Percentiles rank a stretch among this genome's conserved stretches.
Evolutionary conservation across 2,888 invertebrate species (phyloP).

Genomic region (Conops quadrifasciatus): DNA sequence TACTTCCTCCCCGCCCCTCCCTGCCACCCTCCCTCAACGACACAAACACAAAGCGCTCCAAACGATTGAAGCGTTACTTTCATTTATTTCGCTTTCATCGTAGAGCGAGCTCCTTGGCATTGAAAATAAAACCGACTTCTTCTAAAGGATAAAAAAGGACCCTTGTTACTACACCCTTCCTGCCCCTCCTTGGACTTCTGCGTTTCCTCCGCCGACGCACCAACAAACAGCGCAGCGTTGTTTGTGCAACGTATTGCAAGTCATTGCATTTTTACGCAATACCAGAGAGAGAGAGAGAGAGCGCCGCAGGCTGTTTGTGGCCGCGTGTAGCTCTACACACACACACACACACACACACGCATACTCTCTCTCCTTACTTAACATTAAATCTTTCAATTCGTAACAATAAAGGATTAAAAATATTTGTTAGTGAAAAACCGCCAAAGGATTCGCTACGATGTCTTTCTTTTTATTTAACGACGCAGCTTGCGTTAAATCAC

Average conservation of each 20-base stretch:
- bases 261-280: constrained; percentile 6
- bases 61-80: no score
- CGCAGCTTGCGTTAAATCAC: constrained; percentile 29
- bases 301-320: no score
- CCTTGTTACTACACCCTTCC: background rate
- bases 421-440: constrained; percentile 15
- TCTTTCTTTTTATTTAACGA: constrained; percentile 10
- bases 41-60: background rate
- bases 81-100: constrained; percentile 23
- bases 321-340: constrained; percentile 15
- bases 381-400: constrained; percentile 10
- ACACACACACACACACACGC: constrained; percentile 1
- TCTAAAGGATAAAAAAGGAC: background rate
- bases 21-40: background rate
- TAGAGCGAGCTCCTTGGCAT: constrained; percentile 29
- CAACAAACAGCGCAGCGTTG: background rate
- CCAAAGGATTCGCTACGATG: constrained; percentile 32
- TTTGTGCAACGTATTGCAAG: background rate
- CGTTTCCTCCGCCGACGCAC: background rate
- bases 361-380: background rate
- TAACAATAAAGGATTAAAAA: constrained; percentile 32
- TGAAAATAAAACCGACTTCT: constrained; percentile 23
- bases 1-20: constrained; percentile 14
- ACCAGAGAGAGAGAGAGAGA: background rate
- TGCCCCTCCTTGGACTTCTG: constrained; percentile 3